Evolutionary conservation across 2,888 invertebrate genomes (phyloP).

Genomic region (Acrobasis repandana): DNA sequence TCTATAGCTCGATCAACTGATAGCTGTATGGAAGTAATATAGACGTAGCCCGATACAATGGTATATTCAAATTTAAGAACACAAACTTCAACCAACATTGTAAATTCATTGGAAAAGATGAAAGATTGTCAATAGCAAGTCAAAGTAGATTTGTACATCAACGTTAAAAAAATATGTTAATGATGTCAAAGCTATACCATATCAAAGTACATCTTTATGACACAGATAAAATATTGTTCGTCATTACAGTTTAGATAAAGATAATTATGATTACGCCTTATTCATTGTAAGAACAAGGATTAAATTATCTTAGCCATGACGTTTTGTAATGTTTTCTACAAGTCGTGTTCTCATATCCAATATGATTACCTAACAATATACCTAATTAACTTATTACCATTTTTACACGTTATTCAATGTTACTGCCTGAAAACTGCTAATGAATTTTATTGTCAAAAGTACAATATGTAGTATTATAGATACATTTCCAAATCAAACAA

Average conservation of each 20-base stretch:
- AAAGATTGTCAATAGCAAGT: neutral
- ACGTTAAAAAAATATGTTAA: neutral
- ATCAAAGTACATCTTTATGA: slow-evolving; percentile 5
- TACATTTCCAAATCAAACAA: neutral
- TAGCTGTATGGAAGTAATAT: neutral
- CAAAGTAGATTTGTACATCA: neutral
- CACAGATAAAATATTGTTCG: neutral
- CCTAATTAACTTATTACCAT: slow-evolving; percentile 9
- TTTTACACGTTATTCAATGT: slow-evolving; percentile 15
- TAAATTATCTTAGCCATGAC: slow-evolving; percentile 64
- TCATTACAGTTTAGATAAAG: too few relatives aligned
- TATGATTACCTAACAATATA: slow-evolving; percentile 9
- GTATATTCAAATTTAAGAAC: too few relatives aligned
- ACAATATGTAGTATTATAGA: slow-evolving; percentile 17
- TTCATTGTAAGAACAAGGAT: slow-evolving; percentile 8
- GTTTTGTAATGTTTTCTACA: slow-evolving; percentile 67
- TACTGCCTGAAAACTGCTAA: slow-evolving; percentile 16
- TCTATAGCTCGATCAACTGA: neutral
- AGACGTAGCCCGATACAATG: too few relatives aligned
- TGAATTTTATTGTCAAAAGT: slow-evolving; percentile 19
- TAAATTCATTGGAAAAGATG: too few relatives aligned
- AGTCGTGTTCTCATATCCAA: slow-evolving; percentile 28
- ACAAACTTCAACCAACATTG: neutral
- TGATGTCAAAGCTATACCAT: neutral
- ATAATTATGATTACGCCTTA: slow-evolving; percentile 13